Evolutionary conservation across 2,888 invertebrate species (phyloP).

Genomic region (Entomobrya proxima): DNA sequence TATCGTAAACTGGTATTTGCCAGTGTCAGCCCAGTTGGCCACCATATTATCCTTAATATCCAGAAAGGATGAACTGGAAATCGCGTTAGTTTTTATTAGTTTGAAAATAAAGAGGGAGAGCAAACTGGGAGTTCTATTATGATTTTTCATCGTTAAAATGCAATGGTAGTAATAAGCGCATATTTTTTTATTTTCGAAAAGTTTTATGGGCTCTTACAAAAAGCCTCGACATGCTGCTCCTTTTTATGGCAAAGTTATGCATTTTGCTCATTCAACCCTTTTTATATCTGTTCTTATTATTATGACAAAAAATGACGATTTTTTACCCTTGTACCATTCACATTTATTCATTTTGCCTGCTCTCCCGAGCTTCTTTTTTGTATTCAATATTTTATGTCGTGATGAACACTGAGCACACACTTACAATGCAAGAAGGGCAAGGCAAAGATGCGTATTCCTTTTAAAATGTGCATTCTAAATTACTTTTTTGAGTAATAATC

Average conservation of each 20-base stretch:
- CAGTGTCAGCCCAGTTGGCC: too few species aligned
- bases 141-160: neutral
- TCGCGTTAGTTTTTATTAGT: too few species aligned
- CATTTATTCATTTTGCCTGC: neutral
- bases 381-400: slow-evolving; percentile 21
- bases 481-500: neutral
- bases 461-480: neutral
- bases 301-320: slow-evolving; percentile 46
- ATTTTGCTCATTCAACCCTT: slow-evolving; percentile 45
- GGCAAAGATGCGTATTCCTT: neutral
- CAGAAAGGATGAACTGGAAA: too few species aligned
- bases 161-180: neutral
- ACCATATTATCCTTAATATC: too few species aligned
- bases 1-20: slow-evolving; percentile 24
- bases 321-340: slow-evolving; percentile 29
- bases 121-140: slow-evolving; percentile 19
- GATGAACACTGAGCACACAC: neutral
- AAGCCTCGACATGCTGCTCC: too few species aligned
- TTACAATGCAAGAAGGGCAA: neutral
- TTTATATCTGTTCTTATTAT: neutral
- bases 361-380: too few species aligned
- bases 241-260: too few species aligned
- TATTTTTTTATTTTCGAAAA: too few species aligned
- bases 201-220: too few species aligned
- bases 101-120: neutral